These are phyloP conservation scores for Isotomurus palustris DNA, from an alignment of 2,888 invertebrate species.

Conservation along the genomic window DNA sequence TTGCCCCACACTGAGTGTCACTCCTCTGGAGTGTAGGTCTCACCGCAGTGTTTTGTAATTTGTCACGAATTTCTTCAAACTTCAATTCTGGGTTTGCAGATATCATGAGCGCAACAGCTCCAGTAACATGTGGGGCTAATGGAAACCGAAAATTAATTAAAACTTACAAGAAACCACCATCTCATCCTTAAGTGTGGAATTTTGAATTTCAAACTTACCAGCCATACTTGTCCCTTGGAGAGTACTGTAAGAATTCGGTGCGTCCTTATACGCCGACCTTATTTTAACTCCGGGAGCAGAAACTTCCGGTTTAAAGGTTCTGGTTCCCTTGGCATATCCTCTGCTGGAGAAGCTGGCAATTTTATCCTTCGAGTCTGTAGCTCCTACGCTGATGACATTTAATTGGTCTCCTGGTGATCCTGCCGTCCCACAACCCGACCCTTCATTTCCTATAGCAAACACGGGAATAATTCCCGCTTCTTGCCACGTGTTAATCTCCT, in stretches of 20 bases:
- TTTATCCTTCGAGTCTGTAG: neutral
- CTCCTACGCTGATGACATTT: neutral
- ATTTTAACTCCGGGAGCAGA: slow-evolving; percentile 1
- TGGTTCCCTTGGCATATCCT: neutral
- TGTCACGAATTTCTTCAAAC: neutral
- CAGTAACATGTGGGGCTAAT: neutral
- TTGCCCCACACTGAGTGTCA: neutral
- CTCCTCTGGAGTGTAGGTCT: neutral
- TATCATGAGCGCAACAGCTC: neutral
- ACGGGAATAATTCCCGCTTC: neutral
- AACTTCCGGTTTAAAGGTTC: slow-evolving; percentile 2
- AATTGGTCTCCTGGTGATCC: neutral
- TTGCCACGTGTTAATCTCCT: neutral
- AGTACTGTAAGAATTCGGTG: neutral
- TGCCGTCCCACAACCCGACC: neutral
- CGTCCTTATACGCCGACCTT: neutral
- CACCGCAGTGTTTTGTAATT: neutral
- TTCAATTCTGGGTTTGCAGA: neutral
- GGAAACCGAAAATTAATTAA: too few relatives aligned
- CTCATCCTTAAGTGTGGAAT: too few relatives aligned
- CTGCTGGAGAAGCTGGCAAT: neutral
- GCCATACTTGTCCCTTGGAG: neutral
- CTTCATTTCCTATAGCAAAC: neutral
- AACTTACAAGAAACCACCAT: too few relatives aligned
- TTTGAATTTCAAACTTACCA: neutral